Conservation (phyloP, 2,113 vertebrate genomes). For the Spilogale gracilis region DNA sequence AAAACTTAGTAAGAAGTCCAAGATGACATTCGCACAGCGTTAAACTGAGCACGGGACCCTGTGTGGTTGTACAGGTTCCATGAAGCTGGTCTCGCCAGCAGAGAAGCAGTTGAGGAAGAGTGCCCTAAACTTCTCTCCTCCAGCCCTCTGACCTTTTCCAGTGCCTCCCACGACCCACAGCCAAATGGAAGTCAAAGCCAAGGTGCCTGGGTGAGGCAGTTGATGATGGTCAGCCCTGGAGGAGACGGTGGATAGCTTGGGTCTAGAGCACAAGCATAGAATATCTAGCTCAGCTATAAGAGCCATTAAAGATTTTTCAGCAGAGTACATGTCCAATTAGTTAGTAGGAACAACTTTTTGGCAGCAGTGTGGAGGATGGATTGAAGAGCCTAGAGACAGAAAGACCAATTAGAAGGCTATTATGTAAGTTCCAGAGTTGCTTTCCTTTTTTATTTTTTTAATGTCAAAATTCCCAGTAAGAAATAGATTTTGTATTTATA, state of each 20-base stretch:
- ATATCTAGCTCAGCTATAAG: neutral
- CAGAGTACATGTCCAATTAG: neutral
- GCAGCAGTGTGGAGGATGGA: neutral
- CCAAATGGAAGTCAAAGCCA: neutral
- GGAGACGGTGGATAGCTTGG: fast-evolving
- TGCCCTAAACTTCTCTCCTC: neutral
- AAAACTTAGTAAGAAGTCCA: neutral
- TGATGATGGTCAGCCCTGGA: neutral
- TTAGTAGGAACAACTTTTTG: conserved; percentile 1
- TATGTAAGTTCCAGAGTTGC: neutral
- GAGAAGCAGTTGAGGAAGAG: neutral
- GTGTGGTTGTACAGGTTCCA: fast-evolving
- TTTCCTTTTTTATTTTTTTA: neutral
- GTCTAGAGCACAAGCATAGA: neutral
- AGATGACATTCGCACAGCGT: neutral
- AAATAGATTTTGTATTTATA: conserved; percentile 18
- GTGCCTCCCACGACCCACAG: neutral
- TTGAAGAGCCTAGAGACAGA: neutral
- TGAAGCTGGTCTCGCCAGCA: neutral
- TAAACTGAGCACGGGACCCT: neutral
- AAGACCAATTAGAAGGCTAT: conserved; percentile 44
- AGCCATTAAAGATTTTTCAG: neutral
- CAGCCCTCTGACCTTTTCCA: neutral
- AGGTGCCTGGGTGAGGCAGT: neutral
- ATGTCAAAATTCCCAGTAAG: neutral